A percentile compares a stretch with the other conserved stretches of the same genome.
Evolutionary conservation across 2,888 invertebrate species (phyloP).

Genomic region (Drosophila nr. perissopoda): DNA sequence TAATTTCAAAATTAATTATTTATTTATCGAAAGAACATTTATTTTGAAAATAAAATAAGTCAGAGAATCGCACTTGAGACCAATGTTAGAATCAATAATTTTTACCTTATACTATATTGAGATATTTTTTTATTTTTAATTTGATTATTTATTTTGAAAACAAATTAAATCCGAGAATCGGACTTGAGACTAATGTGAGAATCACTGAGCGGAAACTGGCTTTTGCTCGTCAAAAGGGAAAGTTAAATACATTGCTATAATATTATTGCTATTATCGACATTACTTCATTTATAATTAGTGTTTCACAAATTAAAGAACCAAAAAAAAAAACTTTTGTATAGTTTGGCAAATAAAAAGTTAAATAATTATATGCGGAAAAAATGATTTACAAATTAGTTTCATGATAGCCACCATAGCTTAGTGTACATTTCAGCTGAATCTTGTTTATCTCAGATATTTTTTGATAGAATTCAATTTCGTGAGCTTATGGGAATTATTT

Average conservation of each 20-base stretch:
- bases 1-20: too few relatives aligned
- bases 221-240: not conserved
- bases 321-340: not conserved
- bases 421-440: not conserved
- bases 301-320: not conserved
- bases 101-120: too few relatives aligned
- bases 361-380: too few relatives aligned
- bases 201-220: not conserved
- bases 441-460: not conserved
- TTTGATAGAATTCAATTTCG: not conserved
- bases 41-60: too few relatives aligned
- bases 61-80: too few relatives aligned
- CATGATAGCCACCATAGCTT: not conserved
- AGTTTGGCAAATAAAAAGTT: not conserved
- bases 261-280: not conserved
- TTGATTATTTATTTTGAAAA: too few relatives aligned
- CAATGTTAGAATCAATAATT: too few relatives aligned
- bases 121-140: too few relatives aligned
- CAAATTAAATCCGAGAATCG: not conserved
- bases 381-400: not conserved
- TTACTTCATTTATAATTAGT: not conserved
- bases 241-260: not conserved
- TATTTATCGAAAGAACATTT: too few relatives aligned
- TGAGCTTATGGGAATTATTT: not conserved
- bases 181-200: not conserved